These are phyloP conservation scores for Nomia melanderi DNA, from an alignment of 1,140 invertebrate genomes.

Conservation along the genomic window DNA sequence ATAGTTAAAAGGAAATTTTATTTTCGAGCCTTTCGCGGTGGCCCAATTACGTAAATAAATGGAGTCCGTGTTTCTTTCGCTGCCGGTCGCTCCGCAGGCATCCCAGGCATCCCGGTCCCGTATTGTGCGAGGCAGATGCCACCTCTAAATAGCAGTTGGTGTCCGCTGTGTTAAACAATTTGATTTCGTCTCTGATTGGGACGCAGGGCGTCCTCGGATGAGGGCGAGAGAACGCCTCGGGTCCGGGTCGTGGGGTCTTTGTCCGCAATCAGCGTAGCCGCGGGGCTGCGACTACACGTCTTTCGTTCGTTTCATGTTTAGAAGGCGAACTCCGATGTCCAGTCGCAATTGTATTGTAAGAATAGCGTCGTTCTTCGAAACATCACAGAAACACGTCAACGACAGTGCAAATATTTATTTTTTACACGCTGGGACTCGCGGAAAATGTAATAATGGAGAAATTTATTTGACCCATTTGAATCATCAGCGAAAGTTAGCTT, in stretches of 20 bases:
- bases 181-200: slow-evolving; percentile 77
- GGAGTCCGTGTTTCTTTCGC: slow-evolving; percentile 11
- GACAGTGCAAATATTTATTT: no score
- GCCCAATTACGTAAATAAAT: no score
- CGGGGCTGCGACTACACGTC: slow-evolving; percentile 45
- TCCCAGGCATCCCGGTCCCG: neutral
- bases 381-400: no score
- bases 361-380: neutral
- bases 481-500: no score
- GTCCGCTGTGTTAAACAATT: slow-evolving; percentile 78
- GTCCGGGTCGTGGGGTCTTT: slow-evolving; percentile 61
- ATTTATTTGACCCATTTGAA: no score
- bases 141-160: slow-evolving; percentile 77
- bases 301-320: slow-evolving; percentile 14
- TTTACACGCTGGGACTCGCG: no score
- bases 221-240: slow-evolving; percentile 49
- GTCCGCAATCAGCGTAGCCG: slow-evolving; percentile 73
- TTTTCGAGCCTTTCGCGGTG: no score
- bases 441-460: no score
- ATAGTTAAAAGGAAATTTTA: no score
- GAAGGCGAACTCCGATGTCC: slow-evolving; percentile 31
- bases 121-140: slow-evolving; percentile 69
- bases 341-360: neutral
- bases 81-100: neutral
- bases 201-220: slow-evolving; percentile 64